Percentiles rank a stretch among this genome's conserved stretches.
Conservation (phyloP, 2,797 vertebrate species). For the Rhinoraja longicauda region DNA sequence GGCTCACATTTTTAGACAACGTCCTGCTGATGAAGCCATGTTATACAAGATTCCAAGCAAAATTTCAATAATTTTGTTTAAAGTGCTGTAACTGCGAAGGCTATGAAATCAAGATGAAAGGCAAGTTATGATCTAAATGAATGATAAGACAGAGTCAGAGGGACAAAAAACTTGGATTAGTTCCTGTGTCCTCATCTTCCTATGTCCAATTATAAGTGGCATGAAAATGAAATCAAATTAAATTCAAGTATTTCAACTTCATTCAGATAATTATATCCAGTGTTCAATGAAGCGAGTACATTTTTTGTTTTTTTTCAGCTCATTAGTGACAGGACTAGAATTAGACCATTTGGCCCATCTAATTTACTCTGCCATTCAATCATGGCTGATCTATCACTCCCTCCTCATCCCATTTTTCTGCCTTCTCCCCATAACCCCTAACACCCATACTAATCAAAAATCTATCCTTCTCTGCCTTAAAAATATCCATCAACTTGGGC, state of each 20-base stretch:
- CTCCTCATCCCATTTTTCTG: too few species aligned
- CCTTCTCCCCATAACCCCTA: too few species aligned
- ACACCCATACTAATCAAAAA: too few species aligned
- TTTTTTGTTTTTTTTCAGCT: neutral
- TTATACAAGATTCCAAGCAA: neutral
- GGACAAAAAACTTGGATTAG: too few species aligned
- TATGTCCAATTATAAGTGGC: neutral
- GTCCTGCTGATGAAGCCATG: neutral
- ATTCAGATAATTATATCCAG: neutral
- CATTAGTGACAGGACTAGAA: too few species aligned
- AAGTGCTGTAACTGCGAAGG: neutral
- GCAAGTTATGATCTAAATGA: neutral
- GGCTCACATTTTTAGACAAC: neutral
- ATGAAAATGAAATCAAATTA: neutral
- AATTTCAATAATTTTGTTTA: neutral
- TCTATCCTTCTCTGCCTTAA: too few species aligned
- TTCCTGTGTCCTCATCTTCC: neutral
- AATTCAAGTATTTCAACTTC: neutral
- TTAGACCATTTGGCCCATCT: too few species aligned
- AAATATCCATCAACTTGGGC: too few species aligned
- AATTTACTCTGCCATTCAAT: too few species aligned
- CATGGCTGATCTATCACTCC: too few species aligned
- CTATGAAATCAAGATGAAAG: neutral
- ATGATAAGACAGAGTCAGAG: neutral
- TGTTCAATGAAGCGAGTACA: neutral